Base-by-base conservation (phyloP, 2,113 vertebrate genomes). In the Sinocyclocheilus grahami region DNA sequence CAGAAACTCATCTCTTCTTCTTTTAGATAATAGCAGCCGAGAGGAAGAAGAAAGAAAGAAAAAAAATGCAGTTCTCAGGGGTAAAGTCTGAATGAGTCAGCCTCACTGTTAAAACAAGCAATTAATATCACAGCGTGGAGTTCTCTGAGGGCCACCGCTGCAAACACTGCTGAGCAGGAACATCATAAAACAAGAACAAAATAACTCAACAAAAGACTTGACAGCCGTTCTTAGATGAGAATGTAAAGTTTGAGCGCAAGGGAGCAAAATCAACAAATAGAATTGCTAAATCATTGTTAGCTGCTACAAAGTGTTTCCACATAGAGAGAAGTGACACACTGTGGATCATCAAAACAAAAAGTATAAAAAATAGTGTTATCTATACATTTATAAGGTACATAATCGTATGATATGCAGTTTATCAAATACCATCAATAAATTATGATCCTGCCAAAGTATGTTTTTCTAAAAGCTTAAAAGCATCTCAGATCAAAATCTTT, bases 121-220 rank as follows among this genome's bases (percentile, higher is more conserved):
- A 87, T 89, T 87, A 89, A 84, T 85, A 87, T 87, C 86, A 82
- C 78, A 82, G 82, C 82, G n/a, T 81, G 85, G 20, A 46, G 51
- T 51, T 88, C 79, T 86, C 84, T 14, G 42, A 78, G 51, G 76
- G 82, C 24, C 30, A 51, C 67, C 51, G 5, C 83, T 82, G 60
- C 24, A 65, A 53, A 83, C 39, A 27, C 67, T 76, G 80, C 63
- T 86, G 84, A 85, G 78, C 46, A 55, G n/a, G 18, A 58, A 60
- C 11, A 58, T 71, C 24, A n/a, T 74, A 22, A 24, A 62, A 60
- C 48, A 5, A 12, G 58, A 46, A 42, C 14, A 78, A 37, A 58
- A 78, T 4, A 60, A 67, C 42, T 76, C 39, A 9, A 39, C 24
- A 27, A 81, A 72, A 74, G 63, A 58, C 67, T 71, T 42, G 33